A percentile compares a stretch with the other conserved stretches of the same genome.
phyloP scores from a whole-genome alignment of 2,797 vertebrate species.

The Glossophaga mutica region DNA sequence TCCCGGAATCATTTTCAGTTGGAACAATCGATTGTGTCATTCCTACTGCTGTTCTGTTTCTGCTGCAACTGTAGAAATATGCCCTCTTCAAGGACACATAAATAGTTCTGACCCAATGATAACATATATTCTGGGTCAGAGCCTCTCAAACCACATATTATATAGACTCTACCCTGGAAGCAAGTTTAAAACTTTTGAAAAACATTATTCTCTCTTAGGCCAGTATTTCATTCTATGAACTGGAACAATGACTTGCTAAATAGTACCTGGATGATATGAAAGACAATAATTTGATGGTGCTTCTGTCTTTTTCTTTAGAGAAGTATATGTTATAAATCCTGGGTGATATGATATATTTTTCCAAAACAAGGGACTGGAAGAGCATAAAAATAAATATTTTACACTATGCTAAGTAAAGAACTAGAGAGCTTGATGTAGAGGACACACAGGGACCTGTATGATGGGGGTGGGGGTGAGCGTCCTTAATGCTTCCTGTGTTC shows the following conservation, averaged over 20 bases:
- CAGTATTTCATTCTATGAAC: neutral
- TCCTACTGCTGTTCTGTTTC: neutral
- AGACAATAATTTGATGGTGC: neutral
- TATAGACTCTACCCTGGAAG: neutral
- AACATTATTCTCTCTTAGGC: constrained; percentile 10
- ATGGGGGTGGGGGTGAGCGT: neutral
- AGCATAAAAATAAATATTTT: neutral
- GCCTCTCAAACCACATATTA: neutral
- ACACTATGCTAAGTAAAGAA: neutral
- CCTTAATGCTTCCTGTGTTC: neutral
- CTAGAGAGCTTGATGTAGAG: neutral
- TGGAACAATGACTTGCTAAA: constrained; percentile 24
- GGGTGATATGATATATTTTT: neutral
- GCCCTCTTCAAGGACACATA: neutral
- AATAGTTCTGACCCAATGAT: constrained; percentile 32
- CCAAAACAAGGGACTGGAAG: neutral
- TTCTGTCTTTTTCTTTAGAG: constrained; percentile 11
- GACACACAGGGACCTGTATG: neutral
- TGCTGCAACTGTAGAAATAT: constrained; percentile 17
- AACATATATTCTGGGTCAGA: constrained; percentile 14
- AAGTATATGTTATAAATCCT: neutral
- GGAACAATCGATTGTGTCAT: neutral
- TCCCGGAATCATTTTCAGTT: neutral
- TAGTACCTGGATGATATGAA: neutral
- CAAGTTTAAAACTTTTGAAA: constrained; percentile 42